Percentiles rank a stretch among this genome's conserved stretches.
These are phyloP conservation scores for Epinephelus coioides DNA, from an alignment of 2,797 vertebrate species.

Conservation along the genomic window DNA sequence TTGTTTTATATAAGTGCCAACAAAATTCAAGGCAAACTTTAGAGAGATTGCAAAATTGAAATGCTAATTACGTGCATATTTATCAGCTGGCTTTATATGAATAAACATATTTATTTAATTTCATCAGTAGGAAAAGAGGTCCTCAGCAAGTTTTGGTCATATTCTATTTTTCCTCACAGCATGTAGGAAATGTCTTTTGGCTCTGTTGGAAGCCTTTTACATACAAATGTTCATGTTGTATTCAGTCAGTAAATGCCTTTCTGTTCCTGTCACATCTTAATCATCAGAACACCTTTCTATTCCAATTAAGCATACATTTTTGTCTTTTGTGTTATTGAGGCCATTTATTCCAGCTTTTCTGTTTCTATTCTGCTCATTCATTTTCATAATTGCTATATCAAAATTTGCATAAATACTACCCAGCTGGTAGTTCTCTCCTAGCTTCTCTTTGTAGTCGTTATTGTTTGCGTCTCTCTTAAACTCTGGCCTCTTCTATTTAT, in stretches of 20 bases:
- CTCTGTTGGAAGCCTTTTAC: not conserved
- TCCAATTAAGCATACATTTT: not conserved
- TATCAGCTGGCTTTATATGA: slow-evolving; percentile 16
- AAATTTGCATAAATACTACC: slow-evolving; percentile 52
- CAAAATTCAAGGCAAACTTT: slow-evolving; percentile 9
- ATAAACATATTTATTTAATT: slow-evolving; percentile 18
- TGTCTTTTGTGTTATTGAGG: slow-evolving; percentile 18
- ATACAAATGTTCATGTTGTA: no score
- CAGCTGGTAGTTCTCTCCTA: slow-evolving; percentile 37
- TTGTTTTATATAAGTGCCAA: slow-evolving; percentile 26
- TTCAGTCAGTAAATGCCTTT: not conserved
- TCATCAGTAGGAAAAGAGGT: not conserved
- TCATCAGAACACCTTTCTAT: slow-evolving; percentile 18
- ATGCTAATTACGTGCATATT: slow-evolving; percentile 33
- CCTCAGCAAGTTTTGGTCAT: not conserved
- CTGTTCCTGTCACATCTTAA: slow-evolving; percentile 18
- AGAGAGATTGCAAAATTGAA: not conserved
- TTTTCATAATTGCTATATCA: slow-evolving; percentile 60
- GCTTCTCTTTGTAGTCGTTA: slow-evolving; percentile 45
- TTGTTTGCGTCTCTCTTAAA: slow-evolving; percentile 57
- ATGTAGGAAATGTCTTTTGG: not conserved
- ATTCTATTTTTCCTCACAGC: not conserved
- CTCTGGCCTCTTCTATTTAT: slow-evolving; percentile 55
- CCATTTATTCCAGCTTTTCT: slow-evolving; percentile 27
- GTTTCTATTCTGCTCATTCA: slow-evolving; percentile 31